Conservation (phyloP, 2,888 invertebrate genomes). For the Dryadula phaetusa region DNA sequence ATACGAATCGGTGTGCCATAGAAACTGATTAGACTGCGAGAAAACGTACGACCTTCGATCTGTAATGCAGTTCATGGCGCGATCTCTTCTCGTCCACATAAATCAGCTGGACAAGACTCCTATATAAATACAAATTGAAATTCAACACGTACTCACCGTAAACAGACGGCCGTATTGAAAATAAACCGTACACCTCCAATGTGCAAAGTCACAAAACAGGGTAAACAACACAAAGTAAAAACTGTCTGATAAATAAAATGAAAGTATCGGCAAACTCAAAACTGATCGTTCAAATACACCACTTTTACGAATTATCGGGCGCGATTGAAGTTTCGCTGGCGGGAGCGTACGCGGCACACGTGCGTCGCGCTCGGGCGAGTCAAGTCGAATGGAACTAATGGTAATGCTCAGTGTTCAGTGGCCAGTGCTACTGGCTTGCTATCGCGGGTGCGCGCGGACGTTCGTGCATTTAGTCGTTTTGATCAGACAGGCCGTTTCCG, state of each 20-base stretch:
- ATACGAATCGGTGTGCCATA: conserved; percentile 51
- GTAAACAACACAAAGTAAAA: conserved; percentile 77
- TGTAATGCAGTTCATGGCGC: conserved; percentile 68
- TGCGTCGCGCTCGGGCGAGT: conserved; percentile 63
- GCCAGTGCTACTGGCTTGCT: conserved; percentile 10
- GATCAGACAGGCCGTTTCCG: conserved; percentile 54
- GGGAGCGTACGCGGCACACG: conserved; percentile 62
- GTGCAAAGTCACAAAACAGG: conserved; percentile 73
- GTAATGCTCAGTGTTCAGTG: conserved; percentile 21
- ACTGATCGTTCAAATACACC: conserved; percentile 63
- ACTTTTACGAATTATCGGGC: conserved; percentile 69
- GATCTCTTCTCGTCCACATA: conserved; percentile 68
- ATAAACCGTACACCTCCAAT: conserved; percentile 77
- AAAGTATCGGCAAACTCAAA: conserved; percentile 60
- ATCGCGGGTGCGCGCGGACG: conserved; percentile 41
- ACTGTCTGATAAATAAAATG: conserved; percentile 67
- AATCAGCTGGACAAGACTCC: conserved; percentile 70
- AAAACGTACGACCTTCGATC: conserved; percentile 68
- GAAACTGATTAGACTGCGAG: conserved; percentile 63
- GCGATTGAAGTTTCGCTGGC: conserved; percentile 73
- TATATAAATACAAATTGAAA: conserved; percentile 71
- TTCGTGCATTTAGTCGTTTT: conserved; percentile 35
- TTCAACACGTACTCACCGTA: conserved; percentile 77
- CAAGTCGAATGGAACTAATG: conserved; percentile 66
- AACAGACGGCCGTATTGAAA: conserved; percentile 73